A percentile compares a stretch with the other conserved stretches of the same genome.
Conservation (phyloP, 2,888 invertebrate species). For the Platycnemis pennipes region DNA sequence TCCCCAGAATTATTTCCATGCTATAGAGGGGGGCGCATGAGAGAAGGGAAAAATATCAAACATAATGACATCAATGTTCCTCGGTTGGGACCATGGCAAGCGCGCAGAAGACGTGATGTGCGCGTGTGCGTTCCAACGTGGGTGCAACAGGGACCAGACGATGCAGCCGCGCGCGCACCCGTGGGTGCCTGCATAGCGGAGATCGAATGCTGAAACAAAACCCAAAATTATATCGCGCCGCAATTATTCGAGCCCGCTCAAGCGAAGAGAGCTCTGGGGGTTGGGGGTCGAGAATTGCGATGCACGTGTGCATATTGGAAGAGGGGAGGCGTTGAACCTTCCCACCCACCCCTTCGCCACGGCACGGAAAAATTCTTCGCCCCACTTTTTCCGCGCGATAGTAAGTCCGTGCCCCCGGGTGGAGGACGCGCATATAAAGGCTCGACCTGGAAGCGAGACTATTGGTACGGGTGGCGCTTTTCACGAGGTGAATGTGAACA, state of each 20-base stretch:
- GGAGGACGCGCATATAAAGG: not conserved
- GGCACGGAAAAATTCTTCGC: conserved; percentile 14
- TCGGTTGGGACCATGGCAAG: not conserved
- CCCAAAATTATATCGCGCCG: not conserved
- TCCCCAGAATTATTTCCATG: too few relatives aligned
- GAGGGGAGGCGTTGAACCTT: not conserved
- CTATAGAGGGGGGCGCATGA: not conserved
- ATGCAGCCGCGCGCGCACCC: not conserved
- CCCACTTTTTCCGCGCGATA: conserved; percentile 20
- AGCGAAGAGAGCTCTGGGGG: not conserved
- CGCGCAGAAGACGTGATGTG: not conserved
- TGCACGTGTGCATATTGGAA: conserved; percentile 13
- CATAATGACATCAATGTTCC: not conserved
- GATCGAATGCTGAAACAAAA: not conserved
- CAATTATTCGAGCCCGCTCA: not conserved
- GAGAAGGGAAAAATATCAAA: not conserved
- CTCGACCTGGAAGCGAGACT: conserved; percentile 8
- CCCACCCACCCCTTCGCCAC: not conserved
- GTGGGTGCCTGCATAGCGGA: not conserved
- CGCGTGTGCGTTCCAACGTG: too few relatives aligned
- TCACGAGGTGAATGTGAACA: not conserved
- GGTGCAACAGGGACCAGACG: too few relatives aligned
- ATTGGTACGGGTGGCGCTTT: not conserved
- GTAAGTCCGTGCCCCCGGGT: not conserved
- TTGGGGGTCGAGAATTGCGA: not conserved